phyloP scores from a whole-genome alignment of 2,888 invertebrate species.

The Drosophila yooni region DNA sequence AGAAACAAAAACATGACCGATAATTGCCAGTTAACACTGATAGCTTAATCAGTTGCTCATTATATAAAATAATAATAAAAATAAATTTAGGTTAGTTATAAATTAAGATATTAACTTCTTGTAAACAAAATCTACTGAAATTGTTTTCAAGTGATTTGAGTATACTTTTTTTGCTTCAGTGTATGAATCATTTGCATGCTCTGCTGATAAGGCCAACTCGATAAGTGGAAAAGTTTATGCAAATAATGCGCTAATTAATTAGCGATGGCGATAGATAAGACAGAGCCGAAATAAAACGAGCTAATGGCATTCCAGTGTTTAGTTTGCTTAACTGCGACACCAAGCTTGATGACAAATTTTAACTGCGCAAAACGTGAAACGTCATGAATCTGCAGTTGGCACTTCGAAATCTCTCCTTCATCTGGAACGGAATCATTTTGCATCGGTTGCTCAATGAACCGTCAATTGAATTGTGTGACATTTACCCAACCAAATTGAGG shows the following conservation, averaged over 20 bases:
- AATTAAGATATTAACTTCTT: background rate
- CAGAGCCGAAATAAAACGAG: constrained; percentile 13
- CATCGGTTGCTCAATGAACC: constrained; percentile 51
- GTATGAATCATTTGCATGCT: constrained; percentile 27
- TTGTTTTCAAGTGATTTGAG: background rate
- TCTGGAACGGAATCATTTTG: constrained; percentile 5
- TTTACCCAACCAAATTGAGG: constrained; percentile 46
- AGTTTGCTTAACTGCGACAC: background rate
- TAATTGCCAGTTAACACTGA: background rate
- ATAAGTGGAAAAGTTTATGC: constrained; percentile 30
- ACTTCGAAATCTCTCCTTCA: background rate
- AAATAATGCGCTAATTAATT: constrained; percentile 68
- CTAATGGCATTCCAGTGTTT: constrained; percentile 5
- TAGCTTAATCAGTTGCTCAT: background rate
- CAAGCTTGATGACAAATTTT: constrained; percentile 9
- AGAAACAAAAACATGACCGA: background rate
- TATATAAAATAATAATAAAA: background rate
- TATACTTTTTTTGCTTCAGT: constrained; percentile 8
- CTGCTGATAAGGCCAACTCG: constrained; percentile 36
- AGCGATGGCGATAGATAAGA: constrained; percentile 58
- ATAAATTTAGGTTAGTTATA: background rate
- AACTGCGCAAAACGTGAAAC: constrained; percentile 54
- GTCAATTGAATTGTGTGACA: constrained; percentile 63
- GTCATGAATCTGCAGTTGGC: constrained; percentile 27
- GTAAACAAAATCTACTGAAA: background rate